These are phyloP conservation scores for Drosophila silvestris DNA, from an alignment of 2,888 invertebrate genomes.

Conservation along the genomic window DNA sequence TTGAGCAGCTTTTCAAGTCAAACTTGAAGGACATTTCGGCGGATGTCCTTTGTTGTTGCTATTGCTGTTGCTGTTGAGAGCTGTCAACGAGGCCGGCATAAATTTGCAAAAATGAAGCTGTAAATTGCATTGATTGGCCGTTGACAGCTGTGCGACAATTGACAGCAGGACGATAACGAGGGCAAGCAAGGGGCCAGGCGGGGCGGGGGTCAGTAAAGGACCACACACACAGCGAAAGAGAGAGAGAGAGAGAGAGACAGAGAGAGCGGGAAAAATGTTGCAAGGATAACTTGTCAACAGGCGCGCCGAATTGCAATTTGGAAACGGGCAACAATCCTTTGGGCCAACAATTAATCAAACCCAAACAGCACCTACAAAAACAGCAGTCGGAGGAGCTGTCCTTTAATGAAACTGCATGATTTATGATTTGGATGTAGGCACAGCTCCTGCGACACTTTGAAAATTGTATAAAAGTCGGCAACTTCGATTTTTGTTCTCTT, in stretches of 20 bases:
- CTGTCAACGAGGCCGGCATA: constrained; percentile 64
- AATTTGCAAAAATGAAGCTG: constrained; percentile 77
- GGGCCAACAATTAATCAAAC: constrained; percentile 67
- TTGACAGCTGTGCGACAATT: constrained; percentile 76
- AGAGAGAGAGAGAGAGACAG: not conserved
- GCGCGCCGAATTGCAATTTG: constrained; percentile 77
- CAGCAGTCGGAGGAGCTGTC: constrained; percentile 46
- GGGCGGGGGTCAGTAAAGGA: constrained; percentile 18
- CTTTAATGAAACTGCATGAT: constrained; percentile 71
- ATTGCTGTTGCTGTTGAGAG: constrained; percentile 21
- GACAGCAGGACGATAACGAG: constrained; percentile 59
- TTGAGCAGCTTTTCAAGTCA: constrained; percentile 70
- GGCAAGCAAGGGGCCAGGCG: constrained; percentile 9
- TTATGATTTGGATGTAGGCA: constrained; percentile 56
- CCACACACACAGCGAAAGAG: constrained; percentile 26
- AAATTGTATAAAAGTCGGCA: constrained; percentile 55
- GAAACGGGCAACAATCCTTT: constrained; percentile 73
- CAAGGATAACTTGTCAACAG: constrained; percentile 74
- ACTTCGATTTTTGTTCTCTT: constrained; percentile 27
- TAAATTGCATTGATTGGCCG: constrained; percentile 77
- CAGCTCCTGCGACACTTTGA: constrained; percentile 21
- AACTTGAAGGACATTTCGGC: constrained; percentile 65
- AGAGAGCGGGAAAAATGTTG: constrained; percentile 11
- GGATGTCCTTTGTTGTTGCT: constrained; percentile 39
- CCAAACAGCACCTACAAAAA: constrained; percentile 62